Percentiles rank a stretch among this genome's conserved stretches.
Evolutionary conservation across 1,140 invertebrate species (phyloP).

Genomic region (Vollenhovia emeryi): DNA sequence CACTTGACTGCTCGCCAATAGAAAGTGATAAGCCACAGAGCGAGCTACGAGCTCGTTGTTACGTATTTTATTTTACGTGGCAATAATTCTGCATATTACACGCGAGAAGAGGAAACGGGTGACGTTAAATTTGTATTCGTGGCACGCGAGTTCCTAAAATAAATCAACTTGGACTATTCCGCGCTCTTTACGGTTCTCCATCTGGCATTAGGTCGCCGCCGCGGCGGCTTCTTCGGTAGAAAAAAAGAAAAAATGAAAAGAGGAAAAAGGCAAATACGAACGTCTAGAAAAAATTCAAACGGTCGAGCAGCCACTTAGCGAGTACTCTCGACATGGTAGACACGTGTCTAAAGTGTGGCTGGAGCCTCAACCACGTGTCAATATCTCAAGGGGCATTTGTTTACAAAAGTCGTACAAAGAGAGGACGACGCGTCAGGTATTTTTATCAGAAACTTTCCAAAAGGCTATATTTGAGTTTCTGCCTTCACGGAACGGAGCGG

Average conservation of each 20-base stretch:
- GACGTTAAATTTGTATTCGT: constrained; percentile 64
- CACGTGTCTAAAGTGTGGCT: constrained; percentile 76
- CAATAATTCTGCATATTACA: neutral
- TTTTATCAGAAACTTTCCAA: constrained; percentile 62
- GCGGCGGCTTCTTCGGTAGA: constrained; percentile 59
- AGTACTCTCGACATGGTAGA: constrained; percentile 69
- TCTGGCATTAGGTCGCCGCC: constrained; percentile 47
- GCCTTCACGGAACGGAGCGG: constrained; percentile 20
- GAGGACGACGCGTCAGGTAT: constrained; percentile 60
- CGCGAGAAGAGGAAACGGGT: constrained; percentile 31
- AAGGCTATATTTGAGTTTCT: constrained; percentile 47
- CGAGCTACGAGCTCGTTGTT: neutral
- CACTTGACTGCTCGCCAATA: neutral
- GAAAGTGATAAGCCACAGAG: neutral
- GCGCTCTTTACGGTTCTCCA: constrained; percentile 69
- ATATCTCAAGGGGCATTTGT: constrained; percentile 74
- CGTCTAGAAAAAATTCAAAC: constrained; percentile 77
- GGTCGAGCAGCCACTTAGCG: constrained; percentile 74
- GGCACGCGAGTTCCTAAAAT: constrained; percentile 69
- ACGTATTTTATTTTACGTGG: neutral
- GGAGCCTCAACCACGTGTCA: constrained; percentile 74
- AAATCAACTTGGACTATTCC: constrained; percentile 67
- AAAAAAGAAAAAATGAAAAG: constrained; percentile 48
- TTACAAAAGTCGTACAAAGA: constrained; percentile 71
- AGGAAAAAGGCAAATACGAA: constrained; percentile 65